Base-by-base conservation (phyloP, 2,113 vertebrate species). In the Polypterus senegalus region DNA sequence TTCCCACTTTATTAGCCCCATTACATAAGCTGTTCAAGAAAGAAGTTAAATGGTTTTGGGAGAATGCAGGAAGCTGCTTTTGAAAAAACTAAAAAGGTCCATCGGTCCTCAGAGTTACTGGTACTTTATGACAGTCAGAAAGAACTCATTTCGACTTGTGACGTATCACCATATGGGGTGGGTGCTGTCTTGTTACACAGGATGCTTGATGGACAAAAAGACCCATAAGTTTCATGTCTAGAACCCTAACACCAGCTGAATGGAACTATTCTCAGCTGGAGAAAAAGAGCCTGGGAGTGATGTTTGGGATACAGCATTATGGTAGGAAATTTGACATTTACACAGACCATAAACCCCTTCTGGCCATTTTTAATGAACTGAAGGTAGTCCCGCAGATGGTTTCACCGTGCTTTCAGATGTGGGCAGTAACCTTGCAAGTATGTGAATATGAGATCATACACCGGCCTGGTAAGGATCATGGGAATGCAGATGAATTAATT, bases 11-110 rank as follows among this genome's bases (percentile, higher is more conserved):
- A 3, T 51, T 69, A 6, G 52, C 53, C 46, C 61, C 58, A 7
- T 48, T 69, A 6, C 64, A 69, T 8, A 47, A 53, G 9, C 46
- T 62, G n/a, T 46, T 69, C 4, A 58, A 44, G 7, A 69, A 66
- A 6, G 58, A 63, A 4, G 51, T 46, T 3, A 9, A 4, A 4
- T 66, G 64, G 64, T 9, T 3, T 5, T 63, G 64, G 64, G 47
- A 54, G 6, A 49, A 56, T 63, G 44, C 62, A 69, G 70, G 64
- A 76, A 77, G 59, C 59, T 1, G 61, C 65, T 2, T 63, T 63
- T 52, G 1, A 53, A 9, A 8, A 48, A 11, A 62, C 57, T 3
- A 69, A 65, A 56, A 7, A 55, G 6, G 47, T 65, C 4, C 47
- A 65, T 4, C 57, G 63, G 47, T 67, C 52, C 3, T 47, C 55